A percentile compares a stretch with the other conserved stretches of the same genome.
phyloP scores from a whole-genome alignment of 2,888 invertebrate genomes.

The Spisula solida region DNA sequence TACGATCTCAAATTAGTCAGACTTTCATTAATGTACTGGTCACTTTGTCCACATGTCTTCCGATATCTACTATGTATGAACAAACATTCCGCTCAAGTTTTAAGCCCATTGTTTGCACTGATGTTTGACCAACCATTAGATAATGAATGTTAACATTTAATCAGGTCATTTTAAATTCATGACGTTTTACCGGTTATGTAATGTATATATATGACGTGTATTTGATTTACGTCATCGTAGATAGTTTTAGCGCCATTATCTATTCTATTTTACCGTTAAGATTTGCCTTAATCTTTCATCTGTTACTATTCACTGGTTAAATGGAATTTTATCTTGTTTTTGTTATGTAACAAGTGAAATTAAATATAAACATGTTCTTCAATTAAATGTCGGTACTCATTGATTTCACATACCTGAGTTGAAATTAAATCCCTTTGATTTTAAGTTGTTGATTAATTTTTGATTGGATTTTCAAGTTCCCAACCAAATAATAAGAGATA shows the following conservation, averaged over 20 bases:
- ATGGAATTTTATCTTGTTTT: background rate
- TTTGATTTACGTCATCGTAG: background rate
- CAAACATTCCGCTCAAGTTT: background rate
- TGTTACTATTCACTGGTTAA: background rate
- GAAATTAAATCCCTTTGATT: no score
- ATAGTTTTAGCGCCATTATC: constrained; percentile 4
- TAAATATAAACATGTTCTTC: no score
- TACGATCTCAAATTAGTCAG: background rate
- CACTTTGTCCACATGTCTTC: no score
- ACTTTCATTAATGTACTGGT: no score
- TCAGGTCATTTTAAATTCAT: background rate
- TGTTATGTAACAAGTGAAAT: background rate
- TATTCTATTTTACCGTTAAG: background rate
- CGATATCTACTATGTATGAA: background rate
- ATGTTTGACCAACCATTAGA: background rate
- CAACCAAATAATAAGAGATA: no score
- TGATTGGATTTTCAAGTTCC: no score
- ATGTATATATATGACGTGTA: background rate
- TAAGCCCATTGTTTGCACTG: background rate
- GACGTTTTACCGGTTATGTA: background rate
- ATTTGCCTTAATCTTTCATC: background rate
- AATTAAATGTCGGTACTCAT: no score
- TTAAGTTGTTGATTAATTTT: no score
- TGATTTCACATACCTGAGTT: no score
- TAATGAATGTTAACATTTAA: background rate